Evolutionary conservation across 2,888 invertebrate species (phyloP).

Genomic region (Dolomedes plantarius): DNA sequence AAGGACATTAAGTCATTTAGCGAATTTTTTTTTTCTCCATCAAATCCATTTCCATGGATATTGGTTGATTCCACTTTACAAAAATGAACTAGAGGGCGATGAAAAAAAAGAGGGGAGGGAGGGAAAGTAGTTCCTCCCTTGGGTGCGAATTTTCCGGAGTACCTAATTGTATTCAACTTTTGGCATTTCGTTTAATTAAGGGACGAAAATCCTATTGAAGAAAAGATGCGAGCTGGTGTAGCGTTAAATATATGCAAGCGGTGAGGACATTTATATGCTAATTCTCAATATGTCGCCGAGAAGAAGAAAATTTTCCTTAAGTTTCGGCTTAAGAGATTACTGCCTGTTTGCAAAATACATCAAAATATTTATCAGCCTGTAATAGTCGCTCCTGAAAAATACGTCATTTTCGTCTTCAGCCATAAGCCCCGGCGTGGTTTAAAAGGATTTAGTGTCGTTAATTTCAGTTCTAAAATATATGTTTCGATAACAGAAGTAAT

Average conservation of each 20-base stretch:
- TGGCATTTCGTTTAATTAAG: slow-evolving; percentile 67
- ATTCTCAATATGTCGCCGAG: slow-evolving; percentile 66
- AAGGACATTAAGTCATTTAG: background rate
- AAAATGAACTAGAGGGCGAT: background rate
- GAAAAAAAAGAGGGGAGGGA: background rate
- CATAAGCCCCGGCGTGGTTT: slow-evolving; percentile 31
- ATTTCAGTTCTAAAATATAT: slow-evolving; percentile 46
- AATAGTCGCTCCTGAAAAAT: slow-evolving; percentile 39
- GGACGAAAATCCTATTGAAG: slow-evolving; percentile 27
- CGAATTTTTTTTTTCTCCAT: background rate
- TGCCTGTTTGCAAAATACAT: slow-evolving; percentile 49
- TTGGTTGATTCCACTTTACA: background rate
- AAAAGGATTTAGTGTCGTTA: slow-evolving; percentile 57
- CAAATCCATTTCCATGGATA: slow-evolving; percentile 1
- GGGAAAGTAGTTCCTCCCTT: background rate
- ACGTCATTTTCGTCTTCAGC: slow-evolving; percentile 39
- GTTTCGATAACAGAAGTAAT: background rate
- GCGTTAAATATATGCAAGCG: slow-evolving; percentile 61
- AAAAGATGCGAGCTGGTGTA: slow-evolving; percentile 32
- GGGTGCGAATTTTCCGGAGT: slow-evolving; percentile 31
- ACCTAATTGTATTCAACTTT: slow-evolving; percentile 66
- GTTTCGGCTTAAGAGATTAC: slow-evolving; percentile 68
- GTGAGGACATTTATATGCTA: slow-evolving; percentile 63
- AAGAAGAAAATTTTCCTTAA: slow-evolving; percentile 48
- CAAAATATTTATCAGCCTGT: slow-evolving; percentile 68